These are phyloP conservation scores for Steinernema khuongi DNA, from an alignment of 1,140 invertebrate genomes.

Conservation along the genomic window DNA sequence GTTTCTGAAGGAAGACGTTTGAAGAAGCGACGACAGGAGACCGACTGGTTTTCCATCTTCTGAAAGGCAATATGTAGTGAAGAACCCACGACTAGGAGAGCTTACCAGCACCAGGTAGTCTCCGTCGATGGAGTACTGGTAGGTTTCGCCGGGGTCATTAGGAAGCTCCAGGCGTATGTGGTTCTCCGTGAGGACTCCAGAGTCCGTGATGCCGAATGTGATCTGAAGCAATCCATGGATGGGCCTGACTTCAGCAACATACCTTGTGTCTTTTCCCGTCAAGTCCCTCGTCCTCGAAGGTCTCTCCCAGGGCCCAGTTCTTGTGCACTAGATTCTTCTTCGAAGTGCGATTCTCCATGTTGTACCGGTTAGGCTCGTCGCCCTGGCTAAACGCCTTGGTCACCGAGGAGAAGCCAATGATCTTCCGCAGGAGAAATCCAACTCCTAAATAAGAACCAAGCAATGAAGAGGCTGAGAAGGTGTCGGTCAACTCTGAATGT, in stretches of 20 bases:
- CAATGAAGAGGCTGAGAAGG: too few relatives aligned
- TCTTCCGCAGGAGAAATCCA: constrained; percentile 45
- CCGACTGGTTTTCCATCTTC: constrained; percentile 33
- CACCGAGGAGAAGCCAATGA: constrained; percentile 46
- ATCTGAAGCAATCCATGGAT: constrained; percentile 37
- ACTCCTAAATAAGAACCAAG: constrained; percentile 31
- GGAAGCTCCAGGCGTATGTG: constrained; percentile 43
- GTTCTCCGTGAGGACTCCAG: constrained; percentile 38
- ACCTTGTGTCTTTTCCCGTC: not conserved
- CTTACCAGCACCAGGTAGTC: constrained; percentile 46
- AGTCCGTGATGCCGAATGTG: constrained; percentile 37
- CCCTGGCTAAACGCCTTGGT: constrained; percentile 40
- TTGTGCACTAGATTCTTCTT: constrained; percentile 37
- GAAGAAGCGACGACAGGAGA: constrained; percentile 30
- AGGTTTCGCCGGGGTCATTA: constrained; percentile 42
- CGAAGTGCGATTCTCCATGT: constrained; percentile 38
- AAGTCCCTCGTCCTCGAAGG: not conserved
- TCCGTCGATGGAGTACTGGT: constrained; percentile 42
- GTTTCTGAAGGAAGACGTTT: constrained; percentile 17
- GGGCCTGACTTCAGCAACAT: not conserved
- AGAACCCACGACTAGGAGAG: not conserved
- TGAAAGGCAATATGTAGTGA: constrained; percentile 24
- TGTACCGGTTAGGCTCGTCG: constrained; percentile 33
- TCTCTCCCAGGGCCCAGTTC: constrained; percentile 19
- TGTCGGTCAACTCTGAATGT: too few relatives aligned